These are phyloP conservation scores for Augochlora pura DNA, from an alignment of 1,140 invertebrate species.

Conservation along the genomic window DNA sequence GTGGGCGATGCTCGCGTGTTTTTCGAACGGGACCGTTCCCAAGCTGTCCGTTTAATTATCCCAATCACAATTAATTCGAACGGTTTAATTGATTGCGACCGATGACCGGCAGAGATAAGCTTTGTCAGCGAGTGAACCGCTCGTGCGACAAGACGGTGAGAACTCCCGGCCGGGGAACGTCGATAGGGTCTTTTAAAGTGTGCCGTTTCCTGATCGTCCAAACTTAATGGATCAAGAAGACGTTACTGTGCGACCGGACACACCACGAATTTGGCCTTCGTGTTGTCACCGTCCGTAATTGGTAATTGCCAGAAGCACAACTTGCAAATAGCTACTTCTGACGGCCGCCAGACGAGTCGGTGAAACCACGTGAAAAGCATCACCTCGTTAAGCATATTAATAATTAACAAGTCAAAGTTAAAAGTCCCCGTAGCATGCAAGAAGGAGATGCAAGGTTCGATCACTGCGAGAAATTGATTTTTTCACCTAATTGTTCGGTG, in stretches of 20 bases:
- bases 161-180: constrained; percentile 7
- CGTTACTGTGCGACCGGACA: constrained; percentile 61
- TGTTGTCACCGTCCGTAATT: constrained; percentile 58
- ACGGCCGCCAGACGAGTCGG: constrained; percentile 40
- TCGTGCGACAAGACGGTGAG: not conserved
- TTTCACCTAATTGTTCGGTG: not conserved
- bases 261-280: constrained; percentile 55
- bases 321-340: constrained; percentile 50
- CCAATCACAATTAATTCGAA: not conserved
- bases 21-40: no score
- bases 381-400: constrained; percentile 11
- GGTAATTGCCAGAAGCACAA: constrained; percentile 63
- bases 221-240: constrained; percentile 48
- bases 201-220: constrained; percentile 47
- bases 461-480: not conserved
- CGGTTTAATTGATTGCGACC: not conserved
- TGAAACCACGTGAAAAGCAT: constrained; percentile 21
- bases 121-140: not conserved
- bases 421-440: no score
- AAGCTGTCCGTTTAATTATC: not conserved
- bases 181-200: constrained; percentile 46
- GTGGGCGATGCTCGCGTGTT: no score
- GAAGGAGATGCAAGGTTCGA: no score
- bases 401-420: not conserved
- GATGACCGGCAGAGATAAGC: constrained; percentile 12